These are phyloP conservation scores for Parotocinclus haroldoi DNA, from an alignment of 2,797 vertebrate species.

Conservation along the genomic window DNA sequence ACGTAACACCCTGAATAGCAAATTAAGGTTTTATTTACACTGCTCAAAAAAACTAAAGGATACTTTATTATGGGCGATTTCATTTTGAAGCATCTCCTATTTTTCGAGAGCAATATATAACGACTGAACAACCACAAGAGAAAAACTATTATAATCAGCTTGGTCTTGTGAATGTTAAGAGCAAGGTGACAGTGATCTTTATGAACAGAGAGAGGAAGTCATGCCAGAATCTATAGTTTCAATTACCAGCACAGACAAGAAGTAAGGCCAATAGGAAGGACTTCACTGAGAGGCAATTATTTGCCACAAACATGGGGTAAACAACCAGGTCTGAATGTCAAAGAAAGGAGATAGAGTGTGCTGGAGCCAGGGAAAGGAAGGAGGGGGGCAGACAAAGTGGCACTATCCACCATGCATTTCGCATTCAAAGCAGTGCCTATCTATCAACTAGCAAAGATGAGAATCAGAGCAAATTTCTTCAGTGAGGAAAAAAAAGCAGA, in stretches of 20 bases:
- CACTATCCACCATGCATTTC: neutral
- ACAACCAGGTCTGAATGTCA: slow-evolving; percentile 42
- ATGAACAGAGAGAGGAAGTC: slow-evolving; percentile 27
- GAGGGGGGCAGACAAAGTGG: neutral
- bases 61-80: too few relatives aligned
- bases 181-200: slow-evolving; percentile 39
- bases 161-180: slow-evolving; percentile 16
- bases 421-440: slow-evolving; percentile 28
- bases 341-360: slow-evolving; percentile 29
- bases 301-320: slow-evolving; percentile 37
- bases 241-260: slow-evolving; percentile 38
- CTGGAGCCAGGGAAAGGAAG: neutral
- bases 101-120: too few relatives aligned
- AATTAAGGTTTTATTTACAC: too few relatives aligned
- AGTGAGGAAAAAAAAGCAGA: neutral
- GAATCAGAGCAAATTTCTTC: neutral
- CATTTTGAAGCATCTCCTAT: too few relatives aligned
- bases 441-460: slow-evolving; percentile 18
- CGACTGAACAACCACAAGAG: slow-evolving; percentile 16
- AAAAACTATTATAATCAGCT: slow-evolving; percentile 36
- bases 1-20: slow-evolving; percentile 2
- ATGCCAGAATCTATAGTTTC: slow-evolving; percentile 54
- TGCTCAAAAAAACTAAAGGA: too few relatives aligned
- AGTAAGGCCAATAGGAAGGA: slow-evolving; percentile 32
- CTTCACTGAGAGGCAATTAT: slow-evolving; percentile 41